phyloP scores from a whole-genome alignment of 2,797 vertebrate species.

The Eupleurogrammus muticus region DNA sequence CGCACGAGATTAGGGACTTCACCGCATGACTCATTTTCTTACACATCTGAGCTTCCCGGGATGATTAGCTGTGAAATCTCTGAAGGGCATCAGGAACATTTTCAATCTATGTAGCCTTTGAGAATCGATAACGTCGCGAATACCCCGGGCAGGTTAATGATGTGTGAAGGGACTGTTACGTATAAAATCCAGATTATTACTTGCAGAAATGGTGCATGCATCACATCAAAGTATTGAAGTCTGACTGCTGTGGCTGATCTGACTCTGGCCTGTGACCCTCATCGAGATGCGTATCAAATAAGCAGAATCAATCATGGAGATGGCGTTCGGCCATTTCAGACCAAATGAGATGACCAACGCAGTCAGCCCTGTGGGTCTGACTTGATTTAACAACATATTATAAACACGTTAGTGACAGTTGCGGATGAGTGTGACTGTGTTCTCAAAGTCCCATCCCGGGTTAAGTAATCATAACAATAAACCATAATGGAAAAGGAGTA shows the following conservation, averaged over 20 bases:
- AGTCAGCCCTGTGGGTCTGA: conserved; percentile 53
- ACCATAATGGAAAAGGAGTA: conserved; percentile 43
- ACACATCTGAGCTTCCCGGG: conserved; percentile 40
- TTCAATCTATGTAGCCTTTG: conserved; percentile 71
- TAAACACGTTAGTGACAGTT: conserved; percentile 51
- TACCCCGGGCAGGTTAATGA: conserved; percentile 76
- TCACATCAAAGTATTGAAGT: conserved; percentile 65
- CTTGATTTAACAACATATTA: conserved; percentile 69
- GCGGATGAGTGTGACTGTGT: conserved; percentile 38
- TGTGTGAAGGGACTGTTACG: conserved; percentile 72
- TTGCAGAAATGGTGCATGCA: conserved; percentile 66
- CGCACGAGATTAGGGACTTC: conserved; percentile 9
- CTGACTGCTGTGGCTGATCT: conserved; percentile 63
- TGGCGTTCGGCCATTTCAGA: conserved; percentile 59
- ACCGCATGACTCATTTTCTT: conserved; percentile 40
- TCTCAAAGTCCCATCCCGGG: conserved; percentile 24
- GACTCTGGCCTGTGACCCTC: conserved; percentile 62
- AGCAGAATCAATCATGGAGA: conserved; percentile 72
- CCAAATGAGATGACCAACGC: conserved; percentile 65
- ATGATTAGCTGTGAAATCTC: conserved; percentile 73
- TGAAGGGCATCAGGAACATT: conserved; percentile 74
- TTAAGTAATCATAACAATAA: conserved; percentile 57
- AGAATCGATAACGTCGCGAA: conserved; percentile 78
- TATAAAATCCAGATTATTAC: conserved; percentile 74
- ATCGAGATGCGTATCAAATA: conserved; percentile 65